phyloP scores from a whole-genome alignment of 2,113 vertebrate species.

The Phoxinus phoxinus region DNA sequence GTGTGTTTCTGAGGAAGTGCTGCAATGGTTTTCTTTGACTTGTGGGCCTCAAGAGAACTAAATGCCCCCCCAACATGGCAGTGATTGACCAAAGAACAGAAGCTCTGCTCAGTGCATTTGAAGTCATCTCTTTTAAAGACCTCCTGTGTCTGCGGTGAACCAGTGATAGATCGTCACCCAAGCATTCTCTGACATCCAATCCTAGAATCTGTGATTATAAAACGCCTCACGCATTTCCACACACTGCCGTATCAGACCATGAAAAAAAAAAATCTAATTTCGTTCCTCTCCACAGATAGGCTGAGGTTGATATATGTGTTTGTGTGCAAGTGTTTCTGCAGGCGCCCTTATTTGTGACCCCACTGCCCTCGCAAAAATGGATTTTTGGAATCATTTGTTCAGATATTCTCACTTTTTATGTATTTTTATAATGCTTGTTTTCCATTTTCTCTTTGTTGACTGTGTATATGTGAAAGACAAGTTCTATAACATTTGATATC shows the following conservation, averaged over 20 bases:
- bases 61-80: background rate
- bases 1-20: background rate
- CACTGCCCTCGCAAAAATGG: background rate
- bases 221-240: constrained; percentile 68
- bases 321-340: constrained; percentile 31
- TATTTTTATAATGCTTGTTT: constrained; percentile 5
- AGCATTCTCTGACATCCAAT: constrained; percentile 73
- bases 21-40: background rate
- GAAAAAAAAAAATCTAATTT: constrained; percentile 70
- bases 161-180: constrained; percentile 74
- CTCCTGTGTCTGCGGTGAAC: constrained; percentile 54
- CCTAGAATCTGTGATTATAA: constrained; percentile 74
- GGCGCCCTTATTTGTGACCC: constrained; percentile 11
- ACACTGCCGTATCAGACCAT: constrained; percentile 50
- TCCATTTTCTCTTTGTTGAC: background rate
- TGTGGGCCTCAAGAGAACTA: constrained; percentile 60
- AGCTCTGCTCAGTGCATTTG: constrained; percentile 59
- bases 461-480: background rate
- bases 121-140: constrained; percentile 68
- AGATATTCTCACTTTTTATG: constrained; percentile 21
- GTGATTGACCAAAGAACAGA: constrained; percentile 37
- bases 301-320: constrained; percentile 55
- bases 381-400: constrained; percentile 23
- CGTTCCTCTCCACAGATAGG: constrained; percentile 65
- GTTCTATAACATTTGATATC: background rate